Evolutionary conservation across 2,888 invertebrate species (phyloP), one percentile per base, ranked within the genome.

Genomic region (Atethmia centrago): DNA sequence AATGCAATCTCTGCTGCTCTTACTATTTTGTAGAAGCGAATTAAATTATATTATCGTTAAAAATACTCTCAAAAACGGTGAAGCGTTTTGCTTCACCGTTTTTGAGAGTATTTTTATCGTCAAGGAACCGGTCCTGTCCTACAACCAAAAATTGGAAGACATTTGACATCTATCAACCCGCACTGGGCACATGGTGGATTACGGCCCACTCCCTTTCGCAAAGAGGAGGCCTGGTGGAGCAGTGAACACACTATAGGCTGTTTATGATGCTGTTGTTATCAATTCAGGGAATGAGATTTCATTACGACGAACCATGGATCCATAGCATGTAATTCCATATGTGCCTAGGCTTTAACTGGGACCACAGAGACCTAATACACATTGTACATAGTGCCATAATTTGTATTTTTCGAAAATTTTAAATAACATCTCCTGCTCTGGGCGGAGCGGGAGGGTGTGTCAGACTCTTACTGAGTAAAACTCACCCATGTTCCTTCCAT

Each of bases 21-120:
- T 25, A 49, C 14, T 28, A 61, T 58, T 28, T 5, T 40, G 21
- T 51, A 25, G 14, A 73, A 80, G 40, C 10, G 51, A 62, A 58
- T 58, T 56, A 28, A 56, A 76, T 31, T 47, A n/a, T 31, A 25
- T 16, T 28, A 45, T 53, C 36, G 14, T n/a, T n/a, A 31, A 63
- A 31, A 58, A 9, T 0, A 31, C 28, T 19, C 3, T 31, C 55
- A 28, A 55, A 55, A 28, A 3, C 28, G 16, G 7, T 19, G 19
- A 28, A 55, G 25, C n/a, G n/a, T n/a, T n/a, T n/a, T n/a, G n/a
- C n/a, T n/a, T n/a, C n/a, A n/a, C n/a, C n/a, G n/a, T n/a, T n/a
- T n/a, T n/a, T n/a, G 53, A 55, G 16, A 55, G 28, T 3, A 28
- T 19, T 7, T 8, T 16, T n/a, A n/a, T n/a, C n/a, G n/a, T n/a